Base-by-base conservation (phyloP, 1,140 invertebrate species). In the Helicorthomorpha holstii region DNA sequence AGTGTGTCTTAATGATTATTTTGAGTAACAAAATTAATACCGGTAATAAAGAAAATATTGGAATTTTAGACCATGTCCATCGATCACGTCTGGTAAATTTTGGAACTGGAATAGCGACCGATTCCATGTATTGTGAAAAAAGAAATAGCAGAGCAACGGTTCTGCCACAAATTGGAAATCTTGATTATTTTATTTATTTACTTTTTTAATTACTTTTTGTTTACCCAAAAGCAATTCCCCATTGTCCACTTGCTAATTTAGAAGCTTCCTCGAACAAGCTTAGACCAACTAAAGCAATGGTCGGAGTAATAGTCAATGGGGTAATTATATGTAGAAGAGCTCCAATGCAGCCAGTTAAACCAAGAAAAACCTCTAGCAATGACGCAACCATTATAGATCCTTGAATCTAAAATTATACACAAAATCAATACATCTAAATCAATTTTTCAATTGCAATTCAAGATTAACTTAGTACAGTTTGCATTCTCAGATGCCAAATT, bases 281-380 rank as follows among this genome's bases (percentile, higher is more conserved):
- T 1, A 73, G 53, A 0, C 69, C 70, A 34, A 72, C 66, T 29
- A 73, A 50, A 3, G 63, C 58, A 42, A 73, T 65, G 1, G 68
- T 66, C 2, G 70, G 70, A 1, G 66, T 63, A 4, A 73, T 65
- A 0, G 69, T 68, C 34, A 73, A 56, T 2, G 71, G 71, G 2
- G 69, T 71, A 19, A 73, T 66, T 54, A 63, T 72, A 27, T 50
- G 51, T 2, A 63, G 45, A n/a, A 70, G 22, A 25, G 66, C 34
- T 7, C 69, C 69, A 27, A 69, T 54, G 2, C 67, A 45, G 1
- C 67, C 67, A 7, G 63, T 68, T 27, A 56, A 55, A 3, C 66
- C 67, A 52, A 69, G 60, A 12, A 67, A 16, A 27, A 68, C 55
- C 56, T 69, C 63, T 14, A 63, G 55, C 7, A 66, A 19, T 14